A percentile compares a stretch with the other conserved stretches of the same genome.
Conservation (phyloP, 2,888 invertebrate species). For the Zootermopsis nevadensis region DNA sequence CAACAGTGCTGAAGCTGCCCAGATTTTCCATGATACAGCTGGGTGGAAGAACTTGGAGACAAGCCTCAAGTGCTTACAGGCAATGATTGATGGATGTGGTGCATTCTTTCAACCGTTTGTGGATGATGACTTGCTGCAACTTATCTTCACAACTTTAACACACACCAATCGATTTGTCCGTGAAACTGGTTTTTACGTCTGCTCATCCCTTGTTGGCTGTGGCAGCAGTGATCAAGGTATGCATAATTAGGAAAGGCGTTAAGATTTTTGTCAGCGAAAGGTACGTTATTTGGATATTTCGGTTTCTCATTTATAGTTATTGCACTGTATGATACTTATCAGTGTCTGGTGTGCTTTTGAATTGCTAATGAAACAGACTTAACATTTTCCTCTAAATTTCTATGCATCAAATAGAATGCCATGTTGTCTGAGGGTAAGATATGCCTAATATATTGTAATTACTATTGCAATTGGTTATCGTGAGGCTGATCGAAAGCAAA, state of each 20-base stretch:
- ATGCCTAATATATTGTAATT: too few relatives aligned
- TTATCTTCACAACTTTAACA: slow-evolving; percentile 63
- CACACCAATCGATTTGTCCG: slow-evolving; percentile 68
- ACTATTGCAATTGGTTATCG: too few relatives aligned
- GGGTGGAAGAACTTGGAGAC: slow-evolving; percentile 68
- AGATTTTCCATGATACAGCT: slow-evolving; percentile 67
- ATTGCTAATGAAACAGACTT: too few relatives aligned
- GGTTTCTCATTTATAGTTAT: too few relatives aligned
- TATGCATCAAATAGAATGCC: too few relatives aligned
- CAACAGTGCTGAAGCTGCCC: slow-evolving; percentile 60
- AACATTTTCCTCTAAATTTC: too few relatives aligned
- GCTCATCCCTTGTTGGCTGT: slow-evolving; percentile 62
- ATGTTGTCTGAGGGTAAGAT: too few relatives aligned
- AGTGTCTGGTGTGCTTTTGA: too few relatives aligned
- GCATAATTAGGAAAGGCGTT: background rate
- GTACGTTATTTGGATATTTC: too few relatives aligned
- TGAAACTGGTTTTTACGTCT: slow-evolving; percentile 66
- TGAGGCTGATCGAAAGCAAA: too few relatives aligned
- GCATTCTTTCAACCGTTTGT: slow-evolving; percentile 61
- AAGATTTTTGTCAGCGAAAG: too few relatives aligned
- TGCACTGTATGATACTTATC: too few relatives aligned
- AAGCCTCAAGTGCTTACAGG: slow-evolving; percentile 67
- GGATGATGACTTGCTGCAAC: slow-evolving; percentile 63
- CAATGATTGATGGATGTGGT: slow-evolving; percentile 64
- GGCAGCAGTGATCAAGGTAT: slow-evolving; percentile 58